phyloP scores from a whole-genome alignment of 64 coral and sea anemone species.

The Astreopora myriophthalma region DNA sequence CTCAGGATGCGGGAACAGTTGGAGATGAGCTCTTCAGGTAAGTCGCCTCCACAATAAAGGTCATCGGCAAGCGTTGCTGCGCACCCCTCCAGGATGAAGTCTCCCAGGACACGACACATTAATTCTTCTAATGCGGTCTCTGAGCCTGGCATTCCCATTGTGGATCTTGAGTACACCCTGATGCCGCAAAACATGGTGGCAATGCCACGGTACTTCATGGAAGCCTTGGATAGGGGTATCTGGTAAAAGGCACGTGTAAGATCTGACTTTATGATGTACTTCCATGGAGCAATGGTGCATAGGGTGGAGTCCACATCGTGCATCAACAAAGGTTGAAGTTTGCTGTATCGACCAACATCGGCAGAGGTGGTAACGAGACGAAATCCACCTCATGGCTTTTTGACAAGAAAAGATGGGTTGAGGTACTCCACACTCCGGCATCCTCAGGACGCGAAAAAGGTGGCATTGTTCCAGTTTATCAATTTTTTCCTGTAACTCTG shows the following conservation, averaged over 20 bases:
- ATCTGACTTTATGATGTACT: constrained; percentile 3
- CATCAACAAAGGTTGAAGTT: constrained; percentile 56
- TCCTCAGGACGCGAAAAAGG: not conserved
- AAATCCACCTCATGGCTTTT: constrained; percentile 27
- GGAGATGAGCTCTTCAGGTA: too few species aligned
- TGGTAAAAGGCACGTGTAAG: constrained; percentile 12
- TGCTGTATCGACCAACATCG: constrained; percentile 51
- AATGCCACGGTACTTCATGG: constrained; percentile 1
- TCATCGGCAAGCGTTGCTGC: too few species aligned
- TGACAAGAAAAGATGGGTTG: constrained; percentile 59
- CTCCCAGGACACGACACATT: not conserved
- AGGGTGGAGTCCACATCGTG: constrained; percentile 29
- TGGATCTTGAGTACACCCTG: not conserved
- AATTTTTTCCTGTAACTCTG: constrained; percentile 18
- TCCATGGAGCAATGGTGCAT: constrained; percentile 27
- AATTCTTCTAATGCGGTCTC: not conserved
- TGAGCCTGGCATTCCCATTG: constrained; percentile 18
- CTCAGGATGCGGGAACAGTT: too few species aligned
- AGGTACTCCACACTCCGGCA: constrained; percentile 24
- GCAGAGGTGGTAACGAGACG: constrained; percentile 53
- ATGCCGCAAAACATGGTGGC: not conserved
- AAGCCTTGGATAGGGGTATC: constrained; percentile 10
- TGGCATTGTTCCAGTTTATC: not conserved
- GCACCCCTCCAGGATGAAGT: too few species aligned
- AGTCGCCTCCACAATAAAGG: too few species aligned